phyloP scores from a whole-genome alignment of 2,888 invertebrate species.

The Trichopoda pennipes region DNA sequence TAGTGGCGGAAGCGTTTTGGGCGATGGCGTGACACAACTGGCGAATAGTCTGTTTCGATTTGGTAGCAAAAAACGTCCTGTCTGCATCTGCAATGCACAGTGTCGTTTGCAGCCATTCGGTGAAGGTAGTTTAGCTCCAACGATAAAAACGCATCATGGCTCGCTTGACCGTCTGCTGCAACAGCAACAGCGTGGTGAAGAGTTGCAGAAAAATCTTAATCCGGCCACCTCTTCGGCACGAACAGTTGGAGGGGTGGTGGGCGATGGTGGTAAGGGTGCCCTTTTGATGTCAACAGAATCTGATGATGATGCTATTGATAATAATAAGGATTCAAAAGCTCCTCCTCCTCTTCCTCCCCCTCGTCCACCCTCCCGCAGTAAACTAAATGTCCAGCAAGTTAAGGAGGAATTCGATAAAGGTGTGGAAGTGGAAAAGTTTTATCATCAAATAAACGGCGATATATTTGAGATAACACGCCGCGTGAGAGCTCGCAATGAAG shows the following conservation, averaged over 20 bases:
- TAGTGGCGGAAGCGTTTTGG: slow-evolving; percentile 77
- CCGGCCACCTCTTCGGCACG: slow-evolving; percentile 72
- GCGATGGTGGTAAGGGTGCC: slow-evolving; percentile 73
- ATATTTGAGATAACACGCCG: slow-evolving; percentile 80
- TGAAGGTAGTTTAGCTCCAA: slow-evolving; percentile 76
- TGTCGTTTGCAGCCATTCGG: slow-evolving; percentile 78
- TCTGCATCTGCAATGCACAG: slow-evolving; percentile 80
- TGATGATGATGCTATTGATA: slow-evolving; percentile 74
- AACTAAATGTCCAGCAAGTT: slow-evolving; percentile 70
- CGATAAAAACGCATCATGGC: slow-evolving; percentile 79
- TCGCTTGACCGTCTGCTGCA: slow-evolving; percentile 79
- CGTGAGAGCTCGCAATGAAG: slow-evolving; percentile 79
- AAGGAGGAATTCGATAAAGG: slow-evolving; percentile 80
- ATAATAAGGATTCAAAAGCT: slow-evolving; percentile 69
- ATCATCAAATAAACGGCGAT: slow-evolving; percentile 81
- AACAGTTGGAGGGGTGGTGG: slow-evolving; percentile 76
- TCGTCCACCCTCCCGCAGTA: slow-evolving; percentile 71
- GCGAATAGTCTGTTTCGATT: slow-evolving; percentile 80
- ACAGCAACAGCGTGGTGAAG: slow-evolving; percentile 73
- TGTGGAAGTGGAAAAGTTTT: slow-evolving; percentile 81
- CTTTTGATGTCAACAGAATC: slow-evolving; percentile 73
- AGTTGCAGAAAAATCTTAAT: slow-evolving; percentile 50
- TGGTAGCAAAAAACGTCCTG: slow-evolving; percentile 79
- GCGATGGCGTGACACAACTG: slow-evolving; percentile 78
- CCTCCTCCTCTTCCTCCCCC: slow-evolving; percentile 72